phyloP scores from a whole-genome alignment of 1,140 invertebrate genomes.

The Sesamia nonagrioides region DNA sequence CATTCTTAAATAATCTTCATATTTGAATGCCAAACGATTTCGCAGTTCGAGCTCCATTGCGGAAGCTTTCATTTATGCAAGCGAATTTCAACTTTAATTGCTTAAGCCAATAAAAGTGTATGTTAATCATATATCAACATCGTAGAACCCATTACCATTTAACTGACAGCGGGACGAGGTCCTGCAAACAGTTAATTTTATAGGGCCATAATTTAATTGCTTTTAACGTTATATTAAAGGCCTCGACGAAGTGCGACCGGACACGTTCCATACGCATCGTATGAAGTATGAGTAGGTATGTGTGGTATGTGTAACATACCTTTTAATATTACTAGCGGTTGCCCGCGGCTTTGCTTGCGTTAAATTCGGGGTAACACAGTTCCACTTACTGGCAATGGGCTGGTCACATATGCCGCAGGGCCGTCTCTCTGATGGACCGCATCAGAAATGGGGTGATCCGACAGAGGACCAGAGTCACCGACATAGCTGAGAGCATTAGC shows the following conservation, averaged over 20 bases:
- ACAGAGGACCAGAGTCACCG: too few relatives aligned
- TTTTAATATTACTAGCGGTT: too few relatives aligned
- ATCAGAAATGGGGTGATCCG: too few relatives aligned
- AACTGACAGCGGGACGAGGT: not conserved
- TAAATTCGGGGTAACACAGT: too few relatives aligned
- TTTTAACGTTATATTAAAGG: not conserved
- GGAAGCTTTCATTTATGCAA: not conserved
- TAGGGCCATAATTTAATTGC: conserved; percentile 1
- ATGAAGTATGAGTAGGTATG: not conserved
- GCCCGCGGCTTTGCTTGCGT: too few relatives aligned
- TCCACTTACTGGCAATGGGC: too few relatives aligned
- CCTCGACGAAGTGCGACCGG: not conserved
- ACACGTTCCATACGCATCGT: not conserved
- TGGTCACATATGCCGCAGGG: too few relatives aligned
- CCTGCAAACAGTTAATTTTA: not conserved
- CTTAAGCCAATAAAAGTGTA: not conserved
- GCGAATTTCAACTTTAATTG: not conserved
- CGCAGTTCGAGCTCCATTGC: too few relatives aligned
- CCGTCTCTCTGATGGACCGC: too few relatives aligned
- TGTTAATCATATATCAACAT: not conserved
- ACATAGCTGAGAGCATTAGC: too few relatives aligned
- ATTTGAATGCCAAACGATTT: too few relatives aligned
- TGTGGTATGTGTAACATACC: not conserved
- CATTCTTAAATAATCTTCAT: too few relatives aligned
- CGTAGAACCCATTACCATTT: not conserved